Conservation (phyloP, 2,888 invertebrate species). For the Aethes cnicana region DNA sequence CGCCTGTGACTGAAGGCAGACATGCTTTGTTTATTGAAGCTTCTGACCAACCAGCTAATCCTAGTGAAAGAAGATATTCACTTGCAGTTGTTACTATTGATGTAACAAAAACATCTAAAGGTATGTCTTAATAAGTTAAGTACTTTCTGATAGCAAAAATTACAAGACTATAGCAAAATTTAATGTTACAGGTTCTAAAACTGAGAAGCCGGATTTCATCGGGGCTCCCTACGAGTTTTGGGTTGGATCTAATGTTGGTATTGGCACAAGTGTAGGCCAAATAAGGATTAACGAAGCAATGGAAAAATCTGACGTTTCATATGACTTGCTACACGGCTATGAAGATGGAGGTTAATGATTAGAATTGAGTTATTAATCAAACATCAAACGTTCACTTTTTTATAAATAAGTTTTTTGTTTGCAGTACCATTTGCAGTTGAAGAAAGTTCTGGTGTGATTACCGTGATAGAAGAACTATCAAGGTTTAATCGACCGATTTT, state of each 20-base stretch:
- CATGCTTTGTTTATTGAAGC: constrained; percentile 93
- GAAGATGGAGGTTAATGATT: constrained; percentile 84
- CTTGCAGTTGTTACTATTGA: constrained; percentile 93
- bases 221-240: constrained; percentile 95
- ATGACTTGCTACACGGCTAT: constrained; percentile 92
- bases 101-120: constrained; percentile 82
- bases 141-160: background rate
- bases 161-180: background rate
- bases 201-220: constrained; percentile 88
- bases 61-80: constrained; percentile 90
- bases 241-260: constrained; percentile 92
- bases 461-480: constrained; percentile 88
- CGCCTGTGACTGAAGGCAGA: constrained; percentile 86
- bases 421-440: constrained; percentile 95
- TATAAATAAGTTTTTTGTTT: no score
- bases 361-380: background rate
- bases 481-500: constrained; percentile 87
- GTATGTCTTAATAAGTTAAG: constrained; percentile 44
- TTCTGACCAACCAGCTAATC: constrained; percentile 91
- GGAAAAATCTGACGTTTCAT: constrained; percentile 86
- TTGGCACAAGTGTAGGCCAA: constrained; percentile 93
- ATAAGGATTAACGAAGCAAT: constrained; percentile 88
- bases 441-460: constrained; percentile 93
- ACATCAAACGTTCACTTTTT: no score
- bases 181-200: constrained; percentile 65